Evolutionary conservation across 2,888 invertebrate genomes (phyloP).

Genomic region (Atherix ibis): DNA sequence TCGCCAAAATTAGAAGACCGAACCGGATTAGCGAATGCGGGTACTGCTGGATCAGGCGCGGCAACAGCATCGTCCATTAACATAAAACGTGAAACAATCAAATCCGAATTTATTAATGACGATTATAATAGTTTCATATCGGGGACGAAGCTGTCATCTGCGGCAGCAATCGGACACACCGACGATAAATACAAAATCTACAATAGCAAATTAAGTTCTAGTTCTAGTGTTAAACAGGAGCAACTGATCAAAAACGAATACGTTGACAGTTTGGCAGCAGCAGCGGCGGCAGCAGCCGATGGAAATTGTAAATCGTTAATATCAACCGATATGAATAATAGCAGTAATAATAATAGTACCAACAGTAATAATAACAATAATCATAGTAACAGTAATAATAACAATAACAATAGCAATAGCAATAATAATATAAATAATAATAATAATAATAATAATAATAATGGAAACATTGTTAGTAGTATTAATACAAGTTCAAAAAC

Average conservation of each 20-base stretch:
- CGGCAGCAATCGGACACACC: conserved; percentile 2
- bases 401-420: conserved; percentile 5
- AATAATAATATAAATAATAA: conserved; percentile 3
- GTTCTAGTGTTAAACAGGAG: conserved; percentile 10
- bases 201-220: conserved; percentile 8
- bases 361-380: conserved; percentile 3
- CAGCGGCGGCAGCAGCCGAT: not conserved
- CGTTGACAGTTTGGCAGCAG: conserved; percentile 2
- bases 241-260: conserved; percentile 12
- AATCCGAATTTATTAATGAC: conserved; percentile 13
- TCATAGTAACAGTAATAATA: too few species aligned
- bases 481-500: conserved; percentile 5
- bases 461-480: conserved; percentile 2
- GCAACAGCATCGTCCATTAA: not conserved
- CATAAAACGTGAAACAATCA: conserved; percentile 11
- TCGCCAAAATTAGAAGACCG: conserved; percentile 10
- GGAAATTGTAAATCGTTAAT: too few species aligned
- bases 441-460: not conserved
- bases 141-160: not conserved
- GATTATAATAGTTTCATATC: conserved; percentile 9
- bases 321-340: conserved; percentile 1
- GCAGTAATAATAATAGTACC: not conserved
- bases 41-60: not conserved
- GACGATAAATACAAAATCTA: conserved; percentile 12
- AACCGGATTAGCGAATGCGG: not conserved